phyloP scores from a whole-genome alignment of 1,140 invertebrate species.

The Saxidomus purpurata region DNA sequence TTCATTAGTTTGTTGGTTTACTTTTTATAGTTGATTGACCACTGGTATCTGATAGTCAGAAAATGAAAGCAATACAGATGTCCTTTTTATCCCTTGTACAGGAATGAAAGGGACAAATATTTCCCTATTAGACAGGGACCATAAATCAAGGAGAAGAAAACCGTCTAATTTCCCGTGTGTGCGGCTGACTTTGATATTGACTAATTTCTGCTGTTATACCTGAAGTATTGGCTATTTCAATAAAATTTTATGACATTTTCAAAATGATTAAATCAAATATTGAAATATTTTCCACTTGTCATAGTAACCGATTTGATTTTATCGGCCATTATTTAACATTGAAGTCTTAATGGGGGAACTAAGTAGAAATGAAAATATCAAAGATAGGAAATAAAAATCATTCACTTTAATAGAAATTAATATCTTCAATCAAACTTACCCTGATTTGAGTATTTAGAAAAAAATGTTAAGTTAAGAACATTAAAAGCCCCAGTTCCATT shows the following conservation, averaged over 20 bases:
- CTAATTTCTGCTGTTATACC: neutral
- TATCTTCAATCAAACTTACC: no score
- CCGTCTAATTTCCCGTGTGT: neutral
- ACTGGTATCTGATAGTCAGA: neutral
- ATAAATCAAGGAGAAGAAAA: conserved; percentile 1
- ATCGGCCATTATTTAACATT: neutral
- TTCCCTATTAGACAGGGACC: conserved; percentile 15
- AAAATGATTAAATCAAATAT: conserved; percentile 41
- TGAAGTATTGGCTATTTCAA: conserved; percentile 41
- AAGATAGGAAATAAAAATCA: no score
- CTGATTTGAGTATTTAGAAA: no score
- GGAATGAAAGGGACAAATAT: neutral
- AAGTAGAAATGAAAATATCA: no score
- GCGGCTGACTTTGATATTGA: conserved; percentile 2
- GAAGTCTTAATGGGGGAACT: neutral
- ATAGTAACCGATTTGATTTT: conserved; percentile 34
- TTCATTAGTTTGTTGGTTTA: neutral
- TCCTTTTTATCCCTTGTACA: neutral
- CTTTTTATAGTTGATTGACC: neutral
- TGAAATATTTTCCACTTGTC: conserved; percentile 33
- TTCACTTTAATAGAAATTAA: no score
- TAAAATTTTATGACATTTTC: conserved; percentile 33
- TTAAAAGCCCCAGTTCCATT: no score
- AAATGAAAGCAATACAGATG: conserved; percentile 13
- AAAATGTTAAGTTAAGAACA: no score